Evolutionary conservation across 2,113 vertebrate genomes (phyloP).

Genomic region (Osmerus mordax): DNA sequence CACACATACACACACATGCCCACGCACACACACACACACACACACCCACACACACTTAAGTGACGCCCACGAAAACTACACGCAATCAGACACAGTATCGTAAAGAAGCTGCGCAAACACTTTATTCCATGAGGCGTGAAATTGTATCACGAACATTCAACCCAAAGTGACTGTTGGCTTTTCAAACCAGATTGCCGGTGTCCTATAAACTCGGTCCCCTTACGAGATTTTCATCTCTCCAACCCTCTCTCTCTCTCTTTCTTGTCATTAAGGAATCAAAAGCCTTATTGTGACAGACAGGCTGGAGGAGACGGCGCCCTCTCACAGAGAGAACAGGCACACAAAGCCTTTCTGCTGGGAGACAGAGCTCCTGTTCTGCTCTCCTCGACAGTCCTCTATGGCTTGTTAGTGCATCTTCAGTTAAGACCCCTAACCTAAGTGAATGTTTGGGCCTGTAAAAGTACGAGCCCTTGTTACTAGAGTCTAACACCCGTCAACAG

Average conservation of each 20-base stretch:
- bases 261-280: slow-evolving; percentile 53
- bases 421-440: slow-evolving; percentile 7
- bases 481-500: slow-evolving; percentile 6
- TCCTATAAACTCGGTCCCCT: neutral
- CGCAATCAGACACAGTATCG: slow-evolving; percentile 5
- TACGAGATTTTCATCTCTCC: slow-evolving; percentile 15
- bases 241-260: slow-evolving; percentile 7
- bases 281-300: slow-evolving; percentile 56
- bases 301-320: slow-evolving; percentile 29
- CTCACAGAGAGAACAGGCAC: slow-evolving; percentile 18
- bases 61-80: neutral
- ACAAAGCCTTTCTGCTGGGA: slow-evolving; percentile 26
- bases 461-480: neutral
- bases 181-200: neutral
- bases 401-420: slow-evolving; percentile 29
- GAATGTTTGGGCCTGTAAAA: slow-evolving; percentile 19
- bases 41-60: neutral
- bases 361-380: slow-evolving; percentile 41
- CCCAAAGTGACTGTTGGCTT: neutral
- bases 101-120: slow-evolving; percentile 12
- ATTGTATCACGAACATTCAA: no score
- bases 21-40: slow-evolving; percentile 14
- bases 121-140: neutral
- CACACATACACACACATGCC: slow-evolving; percentile 1
- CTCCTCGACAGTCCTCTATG: neutral